A percentile compares a stretch with the other conserved stretches of the same genome.
Evolutionary conservation across 2,888 invertebrate genomes (phyloP).

Genomic region (Pyralis farinalis): DNA sequence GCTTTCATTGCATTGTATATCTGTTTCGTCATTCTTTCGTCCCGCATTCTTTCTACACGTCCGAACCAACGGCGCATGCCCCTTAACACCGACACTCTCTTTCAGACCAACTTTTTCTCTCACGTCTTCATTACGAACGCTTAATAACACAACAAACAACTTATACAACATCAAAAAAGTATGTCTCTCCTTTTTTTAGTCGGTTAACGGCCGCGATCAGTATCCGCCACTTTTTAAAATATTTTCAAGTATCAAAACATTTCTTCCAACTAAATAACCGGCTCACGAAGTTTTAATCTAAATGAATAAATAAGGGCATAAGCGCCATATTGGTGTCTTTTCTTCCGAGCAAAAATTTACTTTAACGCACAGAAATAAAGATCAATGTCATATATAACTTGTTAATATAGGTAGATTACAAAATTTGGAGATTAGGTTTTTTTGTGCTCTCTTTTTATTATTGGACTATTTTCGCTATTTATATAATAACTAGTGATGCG

Average conservation of each 20-base stretch:
- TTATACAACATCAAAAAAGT: no score
- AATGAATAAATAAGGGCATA: constrained; percentile 46
- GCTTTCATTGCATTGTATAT: no score
- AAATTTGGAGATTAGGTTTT: constrained; percentile 72
- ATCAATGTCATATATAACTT: constrained; percentile 37
- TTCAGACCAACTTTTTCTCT: no score
- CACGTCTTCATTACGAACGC: no score
- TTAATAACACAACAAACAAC: no score
- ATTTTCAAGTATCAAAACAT: constrained; percentile 50
- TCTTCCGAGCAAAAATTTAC: constrained; percentile 26
- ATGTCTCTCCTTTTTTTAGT: no score
- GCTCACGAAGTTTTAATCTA: constrained; percentile 64
- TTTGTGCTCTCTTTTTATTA: constrained; percentile 42
- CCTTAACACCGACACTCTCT: no score
- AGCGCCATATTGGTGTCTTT: constrained; percentile 28
- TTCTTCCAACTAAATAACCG: constrained; percentile 33
- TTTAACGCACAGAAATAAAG: constrained; percentile 18
- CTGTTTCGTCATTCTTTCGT: no score
- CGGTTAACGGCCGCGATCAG: no score
- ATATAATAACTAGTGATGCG: constrained; percentile 10
- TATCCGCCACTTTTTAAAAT: no score
- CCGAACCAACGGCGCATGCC: no score
- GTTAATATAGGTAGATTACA: constrained; percentile 67
- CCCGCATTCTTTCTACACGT: no score
- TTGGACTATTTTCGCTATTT: constrained; percentile 32